Conservation (phyloP, 2,888 invertebrate genomes). For the Clitarchus hookeri region DNA sequence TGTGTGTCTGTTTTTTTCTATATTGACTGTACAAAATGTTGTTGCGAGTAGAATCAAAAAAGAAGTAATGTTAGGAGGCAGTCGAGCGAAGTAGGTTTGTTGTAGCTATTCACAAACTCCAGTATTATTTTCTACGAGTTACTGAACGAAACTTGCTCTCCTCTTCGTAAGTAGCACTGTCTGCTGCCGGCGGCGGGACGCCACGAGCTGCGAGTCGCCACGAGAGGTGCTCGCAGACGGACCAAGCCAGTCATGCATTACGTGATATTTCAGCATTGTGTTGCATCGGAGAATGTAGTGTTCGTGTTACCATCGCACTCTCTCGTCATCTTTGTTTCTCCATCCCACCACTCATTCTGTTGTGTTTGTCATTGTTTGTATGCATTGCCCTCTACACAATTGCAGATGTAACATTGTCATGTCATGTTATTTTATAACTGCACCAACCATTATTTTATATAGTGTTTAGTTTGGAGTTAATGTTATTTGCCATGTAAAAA, state of each 20-base stretch:
- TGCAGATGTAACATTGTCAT: background rate
- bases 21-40: constrained; percentile 11
- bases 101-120: background rate
- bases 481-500: background rate
- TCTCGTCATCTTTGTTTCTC: background rate
- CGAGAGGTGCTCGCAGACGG: background rate
- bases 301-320: background rate
- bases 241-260: background rate
- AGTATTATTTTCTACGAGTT: constrained; percentile 14
- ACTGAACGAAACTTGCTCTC: background rate
- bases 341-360: background rate
- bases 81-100: background rate
- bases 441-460: background rate
- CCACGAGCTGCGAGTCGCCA: no score
- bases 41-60: constrained; percentile 4
- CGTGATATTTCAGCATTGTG: background rate
- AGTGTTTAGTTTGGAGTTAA: background rate
- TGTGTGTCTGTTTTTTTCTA: constrained; percentile 6
- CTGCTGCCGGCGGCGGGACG: no score
- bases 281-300: background rate
- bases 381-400: constrained; percentile 14
- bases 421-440: background rate
- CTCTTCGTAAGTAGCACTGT: background rate
- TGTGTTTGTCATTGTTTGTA: background rate
- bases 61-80: background rate